These are phyloP conservation scores for Lagopus muta DNA, from an alignment of 2,113 vertebrate species.

Conservation along the genomic window DNA sequence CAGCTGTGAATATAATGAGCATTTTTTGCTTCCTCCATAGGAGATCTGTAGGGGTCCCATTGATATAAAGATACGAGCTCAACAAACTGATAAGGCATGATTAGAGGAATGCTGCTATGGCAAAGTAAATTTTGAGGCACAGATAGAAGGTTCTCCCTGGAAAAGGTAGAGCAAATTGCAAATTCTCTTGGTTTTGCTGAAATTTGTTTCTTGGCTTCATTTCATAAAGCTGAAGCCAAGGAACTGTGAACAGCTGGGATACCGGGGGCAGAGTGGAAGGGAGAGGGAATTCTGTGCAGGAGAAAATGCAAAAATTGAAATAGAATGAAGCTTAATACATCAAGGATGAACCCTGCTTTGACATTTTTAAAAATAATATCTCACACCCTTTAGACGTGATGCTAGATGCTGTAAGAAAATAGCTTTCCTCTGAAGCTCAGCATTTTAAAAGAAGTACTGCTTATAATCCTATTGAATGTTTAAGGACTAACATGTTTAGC, in stretches of 20 bases:
- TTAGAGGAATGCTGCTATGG: background rate
- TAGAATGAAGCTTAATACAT: background rate
- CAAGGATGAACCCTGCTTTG: background rate
- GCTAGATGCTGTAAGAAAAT: background rate
- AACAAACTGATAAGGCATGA: background rate
- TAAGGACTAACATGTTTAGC: conserved; percentile 39
- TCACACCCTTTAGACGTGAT: background rate
- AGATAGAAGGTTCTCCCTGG: background rate
- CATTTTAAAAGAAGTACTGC: conserved; percentile 22
- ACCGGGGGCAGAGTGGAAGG: background rate
- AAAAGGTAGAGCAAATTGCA: conserved; percentile 14
- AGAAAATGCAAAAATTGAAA: conserved; percentile 6
- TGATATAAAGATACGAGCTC: background rate
- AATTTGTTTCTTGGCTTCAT: background rate
- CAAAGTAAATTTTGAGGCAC: background rate
- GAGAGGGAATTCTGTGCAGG: background rate
- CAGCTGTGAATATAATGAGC: conserved; percentile 20
- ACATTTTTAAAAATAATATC: background rate
- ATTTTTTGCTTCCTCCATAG: conserved; percentile 32
- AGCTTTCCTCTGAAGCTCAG: background rate
- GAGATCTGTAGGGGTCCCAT: background rate
- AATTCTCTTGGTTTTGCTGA: background rate
- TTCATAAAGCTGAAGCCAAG: conserved; percentile 4
- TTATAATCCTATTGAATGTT: conserved; percentile 30
- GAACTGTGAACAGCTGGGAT: conserved; percentile 25